Evolutionary conservation across 30 jellyfish, hydroid and myxozoan genomes (phyloP).

Genomic region (Catostylus mosaicus): DNA sequence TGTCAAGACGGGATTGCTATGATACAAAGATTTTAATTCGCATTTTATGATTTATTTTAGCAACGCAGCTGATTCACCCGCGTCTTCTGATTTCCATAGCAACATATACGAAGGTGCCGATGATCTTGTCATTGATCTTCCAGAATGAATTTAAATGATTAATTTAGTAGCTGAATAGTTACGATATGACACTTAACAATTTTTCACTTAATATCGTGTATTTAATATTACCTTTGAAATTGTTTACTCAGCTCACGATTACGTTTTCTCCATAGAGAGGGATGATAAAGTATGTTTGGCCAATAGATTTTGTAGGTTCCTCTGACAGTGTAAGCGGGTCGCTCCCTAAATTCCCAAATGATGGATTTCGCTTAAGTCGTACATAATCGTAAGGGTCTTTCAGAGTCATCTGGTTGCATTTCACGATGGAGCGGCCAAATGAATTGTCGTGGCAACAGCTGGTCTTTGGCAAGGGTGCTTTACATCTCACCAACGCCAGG

Average conservation of each 20-base stretch:
- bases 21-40: background rate
- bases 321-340: no score
- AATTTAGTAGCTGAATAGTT: background rate
- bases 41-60: slow-evolving; percentile 29
- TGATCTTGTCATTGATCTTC: slow-evolving; percentile 85
- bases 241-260: background rate
- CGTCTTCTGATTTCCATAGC: slow-evolving; percentile 77
- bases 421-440: no score
- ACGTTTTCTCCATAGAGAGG: background rate
- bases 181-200: background rate
- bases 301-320: no score
- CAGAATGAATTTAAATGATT: slow-evolving; percentile 37
- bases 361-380: no score
- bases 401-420: no score
- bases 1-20: no score
- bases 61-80: slow-evolving; percentile 73
- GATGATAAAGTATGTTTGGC: background rate
- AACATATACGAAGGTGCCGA: slow-evolving; percentile 88
- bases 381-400: no score
- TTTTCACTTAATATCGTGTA: background rate
- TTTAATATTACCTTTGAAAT: background rate
- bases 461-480: no score
- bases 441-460: no score
- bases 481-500: no score
- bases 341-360: no score